Conservation (phyloP, 2,797 vertebrate species). For the Chaetophractus vellerosus region DNA sequence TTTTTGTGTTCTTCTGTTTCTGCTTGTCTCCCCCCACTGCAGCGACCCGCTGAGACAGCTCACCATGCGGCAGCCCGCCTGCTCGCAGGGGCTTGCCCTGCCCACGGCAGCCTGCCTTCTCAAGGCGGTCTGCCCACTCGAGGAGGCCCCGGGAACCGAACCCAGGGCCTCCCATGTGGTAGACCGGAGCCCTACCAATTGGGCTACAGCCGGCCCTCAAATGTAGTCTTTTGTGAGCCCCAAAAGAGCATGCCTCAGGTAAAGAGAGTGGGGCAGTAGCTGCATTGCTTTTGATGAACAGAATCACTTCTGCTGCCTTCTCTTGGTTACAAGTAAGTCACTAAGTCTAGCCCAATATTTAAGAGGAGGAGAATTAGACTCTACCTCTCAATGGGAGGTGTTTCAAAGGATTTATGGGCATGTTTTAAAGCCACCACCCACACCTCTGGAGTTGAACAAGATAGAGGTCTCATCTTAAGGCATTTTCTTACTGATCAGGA, state of each 20-base stretch:
- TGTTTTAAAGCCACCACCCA: neutral
- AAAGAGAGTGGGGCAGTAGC: neutral
- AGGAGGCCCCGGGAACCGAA: no score
- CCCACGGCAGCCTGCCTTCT: no score
- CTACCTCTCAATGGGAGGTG: neutral
- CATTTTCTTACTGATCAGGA: neutral
- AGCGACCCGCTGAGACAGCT: no score
- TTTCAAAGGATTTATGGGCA: neutral
- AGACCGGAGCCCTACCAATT: no score
- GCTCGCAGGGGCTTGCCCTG: no score
- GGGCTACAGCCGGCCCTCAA: no score
- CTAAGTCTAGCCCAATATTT: neutral
- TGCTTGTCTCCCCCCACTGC: no score
- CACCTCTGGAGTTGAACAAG: neutral
- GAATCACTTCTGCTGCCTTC: neutral
- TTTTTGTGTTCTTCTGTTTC: no score
- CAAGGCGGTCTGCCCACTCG: no score
- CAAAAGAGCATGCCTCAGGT: neutral
- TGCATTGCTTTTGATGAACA: constrained; percentile 13
- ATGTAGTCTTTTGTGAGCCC: constrained; percentile 16
- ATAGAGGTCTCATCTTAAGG: neutral
- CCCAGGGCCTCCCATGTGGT: no score
- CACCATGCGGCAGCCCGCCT: no score
- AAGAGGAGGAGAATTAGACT: neutral
- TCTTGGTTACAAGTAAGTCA: constrained; percentile 32